phyloP scores from a whole-genome alignment of 1,140 invertebrate genomes.

The Magallana gigas region DNA sequence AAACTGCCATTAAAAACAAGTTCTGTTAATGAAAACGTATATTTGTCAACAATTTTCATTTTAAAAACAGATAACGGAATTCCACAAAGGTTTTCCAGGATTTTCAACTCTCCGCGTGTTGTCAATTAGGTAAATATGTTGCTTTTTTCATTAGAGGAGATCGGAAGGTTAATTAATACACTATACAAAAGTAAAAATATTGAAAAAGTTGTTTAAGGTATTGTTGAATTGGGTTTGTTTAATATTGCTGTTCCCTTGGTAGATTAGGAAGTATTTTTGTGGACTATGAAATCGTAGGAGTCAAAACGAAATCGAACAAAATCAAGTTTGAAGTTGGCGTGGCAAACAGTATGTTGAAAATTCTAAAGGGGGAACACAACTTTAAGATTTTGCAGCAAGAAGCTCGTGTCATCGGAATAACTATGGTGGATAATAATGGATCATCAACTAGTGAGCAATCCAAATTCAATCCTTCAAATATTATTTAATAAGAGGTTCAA shows the following conservation, averaged over 20 bases:
- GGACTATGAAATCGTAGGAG: not conserved
- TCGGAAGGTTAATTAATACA: too few species aligned
- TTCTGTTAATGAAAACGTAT: not conserved
- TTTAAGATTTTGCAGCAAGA: not conserved
- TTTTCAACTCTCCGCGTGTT: not conserved
- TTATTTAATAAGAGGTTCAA: too few species aligned
- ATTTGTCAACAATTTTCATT: not conserved
- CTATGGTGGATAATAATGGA: not conserved
- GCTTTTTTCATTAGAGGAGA: too few species aligned
- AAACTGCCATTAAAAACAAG: too few species aligned
- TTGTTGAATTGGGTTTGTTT: not conserved
- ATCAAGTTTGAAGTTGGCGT: not conserved
- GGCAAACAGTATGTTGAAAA: not conserved
- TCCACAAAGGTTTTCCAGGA: not conserved
- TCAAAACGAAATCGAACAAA: not conserved
- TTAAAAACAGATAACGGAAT: not conserved
- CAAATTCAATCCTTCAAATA: too few species aligned
- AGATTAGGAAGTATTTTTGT: not conserved
- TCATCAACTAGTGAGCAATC: not conserved
- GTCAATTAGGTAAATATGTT: not conserved
- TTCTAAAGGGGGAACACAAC: not conserved
- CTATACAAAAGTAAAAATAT: too few species aligned
- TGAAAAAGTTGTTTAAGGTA: not conserved
- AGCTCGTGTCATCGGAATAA: not conserved
- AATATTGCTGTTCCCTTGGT: not conserved